phyloP scores from a whole-genome alignment of 2,797 vertebrate genomes.

The Staurois parvus region DNA sequence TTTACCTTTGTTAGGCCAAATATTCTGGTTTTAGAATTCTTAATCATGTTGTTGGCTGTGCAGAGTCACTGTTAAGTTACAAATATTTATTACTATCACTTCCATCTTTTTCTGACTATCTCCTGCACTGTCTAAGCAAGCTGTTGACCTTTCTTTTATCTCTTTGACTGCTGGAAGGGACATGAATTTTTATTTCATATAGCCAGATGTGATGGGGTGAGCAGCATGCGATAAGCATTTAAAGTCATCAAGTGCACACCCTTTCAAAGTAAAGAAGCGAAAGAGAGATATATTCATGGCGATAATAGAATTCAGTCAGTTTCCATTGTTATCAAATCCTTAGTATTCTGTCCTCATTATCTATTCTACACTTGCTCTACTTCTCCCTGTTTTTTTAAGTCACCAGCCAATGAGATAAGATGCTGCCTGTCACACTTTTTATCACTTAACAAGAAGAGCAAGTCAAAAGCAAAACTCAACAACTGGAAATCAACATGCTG shows the following conservation, averaged over 20 bases:
- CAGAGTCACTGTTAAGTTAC: too few species aligned
- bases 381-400: constrained; percentile 57
- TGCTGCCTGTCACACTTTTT: constrained; percentile 60
- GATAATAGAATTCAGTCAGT: constrained; percentile 60
- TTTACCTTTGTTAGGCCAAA: too few species aligned
- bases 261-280: background rate
- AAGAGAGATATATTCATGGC: constrained; percentile 44
- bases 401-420: constrained; percentile 60
- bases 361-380: constrained; percentile 51
- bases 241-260: constrained; percentile 23
- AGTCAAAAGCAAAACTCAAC: constrained; percentile 48
- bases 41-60: too few species aligned
- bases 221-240: constrained; percentile 45
- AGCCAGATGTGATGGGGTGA: constrained; percentile 19
- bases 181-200: constrained; percentile 23
- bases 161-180: background rate
- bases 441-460: constrained; percentile 54
- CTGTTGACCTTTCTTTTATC: constrained; percentile 31
- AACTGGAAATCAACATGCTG: constrained; percentile 47
- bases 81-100: background rate
- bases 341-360: constrained; percentile 54
- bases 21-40: too few species aligned
- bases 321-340: constrained; percentile 53
- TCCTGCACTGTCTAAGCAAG: constrained; percentile 8
- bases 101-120: constrained; percentile 2